Percentiles rank a stretch among this genome's conserved stretches.
phyloP scores from a whole-genome alignment of 1,140 invertebrate genomes.

The Leptonema lineaticorne region DNA sequence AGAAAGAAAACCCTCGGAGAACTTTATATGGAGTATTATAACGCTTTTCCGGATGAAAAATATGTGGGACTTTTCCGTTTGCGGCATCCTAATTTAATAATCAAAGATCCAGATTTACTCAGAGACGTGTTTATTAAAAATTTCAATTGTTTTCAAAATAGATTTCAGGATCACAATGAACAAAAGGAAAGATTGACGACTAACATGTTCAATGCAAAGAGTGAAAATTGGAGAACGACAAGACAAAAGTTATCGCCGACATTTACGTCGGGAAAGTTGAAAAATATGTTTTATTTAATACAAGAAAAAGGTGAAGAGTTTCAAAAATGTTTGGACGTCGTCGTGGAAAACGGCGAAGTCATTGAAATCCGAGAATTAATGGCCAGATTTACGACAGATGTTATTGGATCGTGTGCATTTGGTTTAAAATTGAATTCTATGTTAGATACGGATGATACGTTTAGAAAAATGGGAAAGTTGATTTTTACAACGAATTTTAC shows the following conservation, averaged over 20 bases:
- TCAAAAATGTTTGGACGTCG: constrained; percentile 39
- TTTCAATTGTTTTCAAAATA: constrained; percentile 56
- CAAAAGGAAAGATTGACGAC: constrained; percentile 18
- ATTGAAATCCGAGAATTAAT: constrained; percentile 50
- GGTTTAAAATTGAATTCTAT: constrained; percentile 56
- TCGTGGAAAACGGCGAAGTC: not conserved
- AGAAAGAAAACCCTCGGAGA: constrained; percentile 41
- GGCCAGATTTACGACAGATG: constrained; percentile 60
- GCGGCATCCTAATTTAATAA: constrained; percentile 50
- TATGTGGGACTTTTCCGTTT: constrained; percentile 52
- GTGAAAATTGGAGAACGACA: constrained; percentile 55
- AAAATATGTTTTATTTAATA: constrained; percentile 49
- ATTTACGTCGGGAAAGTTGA: constrained; percentile 51
- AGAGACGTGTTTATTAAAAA: constrained; percentile 58
- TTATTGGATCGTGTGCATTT: constrained; percentile 61
- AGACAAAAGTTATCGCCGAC: constrained; percentile 47
- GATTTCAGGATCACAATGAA: constrained; percentile 36
- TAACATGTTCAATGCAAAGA: constrained; percentile 42
- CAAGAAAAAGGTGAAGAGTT: constrained; percentile 44
- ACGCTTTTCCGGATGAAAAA: constrained; percentile 39
- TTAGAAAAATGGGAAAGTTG: constrained; percentile 47
- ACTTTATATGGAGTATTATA: constrained; percentile 42
- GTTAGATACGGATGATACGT: constrained; percentile 50
- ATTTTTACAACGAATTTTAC: constrained; percentile 30
- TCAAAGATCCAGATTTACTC: constrained; percentile 57